A percentile compares a stretch with the other conserved stretches of the same genome.
These are phyloP conservation scores for Chelonus formosanus DNA, from an alignment of 2,888 invertebrate genomes.

Conservation along the genomic window DNA sequence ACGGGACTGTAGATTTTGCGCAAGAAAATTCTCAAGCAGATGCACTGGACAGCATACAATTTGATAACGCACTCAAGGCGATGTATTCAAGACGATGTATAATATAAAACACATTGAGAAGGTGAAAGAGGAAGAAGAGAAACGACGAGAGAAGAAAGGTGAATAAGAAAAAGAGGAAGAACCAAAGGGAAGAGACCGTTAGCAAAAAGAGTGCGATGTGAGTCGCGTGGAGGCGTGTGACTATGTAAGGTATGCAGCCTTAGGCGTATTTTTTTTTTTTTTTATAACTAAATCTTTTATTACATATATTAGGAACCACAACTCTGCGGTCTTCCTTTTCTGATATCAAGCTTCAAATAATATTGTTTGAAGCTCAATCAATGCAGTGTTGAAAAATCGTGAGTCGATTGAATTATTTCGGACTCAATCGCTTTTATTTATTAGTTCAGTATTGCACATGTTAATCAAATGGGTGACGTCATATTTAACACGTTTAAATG, in stretches of 20 bases:
- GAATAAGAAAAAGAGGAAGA: constrained; percentile 14
- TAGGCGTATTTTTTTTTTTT: constrained; percentile 52
- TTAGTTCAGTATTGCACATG: too few relatives aligned
- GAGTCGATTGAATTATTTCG: too few relatives aligned
- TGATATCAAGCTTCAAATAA: too few relatives aligned
- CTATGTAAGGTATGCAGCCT: constrained; percentile 55
- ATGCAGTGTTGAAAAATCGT: too few relatives aligned
- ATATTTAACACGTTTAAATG: too few relatives aligned
- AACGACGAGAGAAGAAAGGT: constrained; percentile 5
- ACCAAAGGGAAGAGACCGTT: constrained; percentile 11
- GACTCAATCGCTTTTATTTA: too few relatives aligned
- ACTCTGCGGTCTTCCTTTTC: neutral
- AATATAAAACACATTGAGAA: constrained; percentile 12
- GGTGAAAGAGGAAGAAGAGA: constrained; percentile 17
- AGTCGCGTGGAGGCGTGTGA: constrained; percentile 58
- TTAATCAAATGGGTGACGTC: too few relatives aligned
- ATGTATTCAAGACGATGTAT: constrained; percentile 15
- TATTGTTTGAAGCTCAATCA: too few relatives aligned
- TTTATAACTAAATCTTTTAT: constrained; percentile 36
- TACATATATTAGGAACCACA: neutral
- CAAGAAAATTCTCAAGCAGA: constrained; percentile 6
- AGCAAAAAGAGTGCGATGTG: constrained; percentile 40
- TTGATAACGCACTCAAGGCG: constrained; percentile 7
- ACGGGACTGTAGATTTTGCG: neutral
- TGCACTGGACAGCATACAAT: constrained; percentile 12